Conservation (phyloP, 2,888 invertebrate genomes). For the Drosophila conformis region DNA sequence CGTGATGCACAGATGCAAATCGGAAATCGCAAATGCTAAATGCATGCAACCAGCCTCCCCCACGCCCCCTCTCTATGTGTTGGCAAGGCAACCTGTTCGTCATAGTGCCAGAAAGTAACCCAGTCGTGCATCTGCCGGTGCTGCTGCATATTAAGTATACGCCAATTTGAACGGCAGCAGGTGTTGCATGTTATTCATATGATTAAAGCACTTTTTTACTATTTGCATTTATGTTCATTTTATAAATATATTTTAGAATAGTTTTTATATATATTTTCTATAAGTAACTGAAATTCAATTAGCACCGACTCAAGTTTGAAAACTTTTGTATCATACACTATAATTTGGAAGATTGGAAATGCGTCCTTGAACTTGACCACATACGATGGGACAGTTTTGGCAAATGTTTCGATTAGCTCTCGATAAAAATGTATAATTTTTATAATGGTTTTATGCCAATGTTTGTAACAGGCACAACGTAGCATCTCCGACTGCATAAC, state of each 20-base stretch:
- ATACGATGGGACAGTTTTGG: background rate
- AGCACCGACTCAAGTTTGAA: background rate
- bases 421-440: no score
- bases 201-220: background rate
- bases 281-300: background rate
- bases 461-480: no score
- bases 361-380: background rate
- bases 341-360: background rate
- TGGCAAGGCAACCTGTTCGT: no score
- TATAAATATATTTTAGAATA: background rate
- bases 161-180: constrained; percentile 16
- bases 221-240: background rate
- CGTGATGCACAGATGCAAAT: constrained; percentile 32
- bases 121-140: constrained; percentile 26
- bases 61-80: no score
- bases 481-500: background rate
- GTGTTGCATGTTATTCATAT: constrained; percentile 8
- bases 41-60: background rate
- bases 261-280: background rate
- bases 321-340: background rate
- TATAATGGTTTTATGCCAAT: no score
- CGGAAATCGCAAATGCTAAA: background rate
- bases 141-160: constrained; percentile 36
- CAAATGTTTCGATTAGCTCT: background rate
- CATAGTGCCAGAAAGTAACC: background rate